Percentiles rank a stretch among this genome's conserved stretches.
These are phyloP conservation scores for Parus major DNA, from an alignment of 2,113 vertebrate genomes.

Conservation along the genomic window DNA sequence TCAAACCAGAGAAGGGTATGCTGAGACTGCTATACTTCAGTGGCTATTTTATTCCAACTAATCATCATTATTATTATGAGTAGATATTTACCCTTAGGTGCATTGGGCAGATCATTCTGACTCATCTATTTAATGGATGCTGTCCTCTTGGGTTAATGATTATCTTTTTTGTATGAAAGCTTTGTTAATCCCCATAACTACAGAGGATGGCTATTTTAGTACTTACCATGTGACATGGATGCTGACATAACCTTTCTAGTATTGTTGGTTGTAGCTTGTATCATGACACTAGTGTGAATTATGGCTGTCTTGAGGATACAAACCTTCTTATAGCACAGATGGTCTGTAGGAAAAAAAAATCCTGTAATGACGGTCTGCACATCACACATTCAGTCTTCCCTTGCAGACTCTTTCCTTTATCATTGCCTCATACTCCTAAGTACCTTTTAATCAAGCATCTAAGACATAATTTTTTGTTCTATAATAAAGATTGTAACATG, in stretches of 20 bases:
- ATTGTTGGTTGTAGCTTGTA: not conserved
- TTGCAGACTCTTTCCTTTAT: not conserved
- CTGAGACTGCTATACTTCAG: not conserved
- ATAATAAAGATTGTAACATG: not conserved
- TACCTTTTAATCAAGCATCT: not conserved
- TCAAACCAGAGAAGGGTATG: not conserved
- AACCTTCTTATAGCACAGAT: not conserved
- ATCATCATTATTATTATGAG: constrained; percentile 24
- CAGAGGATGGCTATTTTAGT: not conserved
- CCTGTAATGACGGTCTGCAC: not conserved
- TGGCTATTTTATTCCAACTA: not conserved
- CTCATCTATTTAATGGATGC: not conserved
- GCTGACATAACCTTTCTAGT: constrained; percentile 25
- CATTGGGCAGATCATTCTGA: not conserved
- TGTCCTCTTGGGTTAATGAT: not conserved
- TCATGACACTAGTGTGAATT: constrained; percentile 27
- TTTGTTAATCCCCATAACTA: constrained; percentile 28
- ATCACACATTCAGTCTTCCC: not conserved
- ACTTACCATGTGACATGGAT: not conserved
- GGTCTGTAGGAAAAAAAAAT: not conserved
- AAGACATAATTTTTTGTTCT: not conserved
- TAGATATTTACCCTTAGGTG: constrained; percentile 22
- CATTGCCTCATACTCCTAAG: not conserved
- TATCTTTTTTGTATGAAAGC: constrained; percentile 10
- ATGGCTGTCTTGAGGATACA: constrained; percentile 17